Base-by-base conservation (phyloP, 2,113 vertebrate genomes). In the Cranoglanis bouderius region DNA sequence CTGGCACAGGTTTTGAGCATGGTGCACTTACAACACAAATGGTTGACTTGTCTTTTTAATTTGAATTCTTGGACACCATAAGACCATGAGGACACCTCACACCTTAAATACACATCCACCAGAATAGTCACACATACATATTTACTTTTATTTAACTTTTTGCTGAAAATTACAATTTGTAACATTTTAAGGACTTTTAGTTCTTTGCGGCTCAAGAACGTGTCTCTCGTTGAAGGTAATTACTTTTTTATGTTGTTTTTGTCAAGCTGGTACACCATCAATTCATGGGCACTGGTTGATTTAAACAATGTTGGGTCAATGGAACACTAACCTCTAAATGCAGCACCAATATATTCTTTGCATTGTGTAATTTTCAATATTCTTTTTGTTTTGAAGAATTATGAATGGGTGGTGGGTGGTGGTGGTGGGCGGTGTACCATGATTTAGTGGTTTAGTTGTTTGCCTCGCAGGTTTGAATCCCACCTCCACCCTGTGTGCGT, bases 241-340 rank as follows among this genome's bases (percentile, higher is more conserved):
- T 85, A 43, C 92, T 91, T 90, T 93, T 93, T 89, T 89, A 93
- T 94, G 93, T 89, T 94, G 92, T 89, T 94, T 93, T 88, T 93
- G 87, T 94, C 92, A 92, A 91, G 92, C 92, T 94, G 91, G 92
- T 26, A 59, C 87, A 90, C 84, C 55, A 72, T 89, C 91, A 89
- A 91, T 74, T 32, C 81, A 32, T 74, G 81, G 14, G 40, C 67
- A 13, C 43, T 63, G 72, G 59, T 18, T 84, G 10, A 67, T 26
- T 53, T 67, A 40, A 38, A 63, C 16, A 87, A 3, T 16, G 43
- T 61, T 75, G 18, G 29, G 24, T 38, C 53, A 55, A 0, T 38
- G 19, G 10, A 57, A 21, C 9, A 8, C 16, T 53, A 3, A 80
- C 2, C 14, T 82, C n/a, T 26, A 53, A 35, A 81, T 53, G 49